These are phyloP conservation scores for Xanthia icteritia DNA, from an alignment of 2,888 invertebrate genomes.

Conservation along the genomic window DNA sequence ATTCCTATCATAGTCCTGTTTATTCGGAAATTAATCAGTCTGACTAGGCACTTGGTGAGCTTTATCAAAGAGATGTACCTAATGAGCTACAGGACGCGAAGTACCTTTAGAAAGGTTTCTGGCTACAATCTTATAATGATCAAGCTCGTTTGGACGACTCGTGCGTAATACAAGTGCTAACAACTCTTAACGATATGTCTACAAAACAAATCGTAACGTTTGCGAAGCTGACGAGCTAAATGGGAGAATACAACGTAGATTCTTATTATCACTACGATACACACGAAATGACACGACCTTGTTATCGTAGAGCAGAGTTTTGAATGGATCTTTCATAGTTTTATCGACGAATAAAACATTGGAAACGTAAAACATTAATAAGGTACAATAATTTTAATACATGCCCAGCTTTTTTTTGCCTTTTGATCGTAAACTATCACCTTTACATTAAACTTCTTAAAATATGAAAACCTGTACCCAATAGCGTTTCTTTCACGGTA, in stretches of 20 bases:
- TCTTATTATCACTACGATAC: not conserved
- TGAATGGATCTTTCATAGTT: not conserved
- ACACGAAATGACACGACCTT: not conserved
- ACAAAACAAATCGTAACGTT: not conserved
- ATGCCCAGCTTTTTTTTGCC: too few species aligned
- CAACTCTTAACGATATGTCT: not conserved
- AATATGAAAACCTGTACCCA: not conserved
- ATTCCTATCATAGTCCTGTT: constrained; percentile 24
- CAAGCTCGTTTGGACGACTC: not conserved
- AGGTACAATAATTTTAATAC: too few species aligned
- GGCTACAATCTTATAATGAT: constrained; percentile 7
- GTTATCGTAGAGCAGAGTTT: not conserved
- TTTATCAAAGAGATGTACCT: constrained; percentile 21
- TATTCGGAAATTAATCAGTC: constrained; percentile 12
- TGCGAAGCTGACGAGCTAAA: not conserved
- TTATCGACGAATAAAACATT: not conserved
- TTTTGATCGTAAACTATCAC: too few species aligned
- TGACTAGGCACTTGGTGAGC: not conserved
- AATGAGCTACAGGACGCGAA: not conserved
- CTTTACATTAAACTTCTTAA: not conserved
- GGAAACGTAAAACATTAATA: not conserved
- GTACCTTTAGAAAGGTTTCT: not conserved
- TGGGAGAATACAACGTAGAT: not conserved
- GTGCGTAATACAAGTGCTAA: not conserved
- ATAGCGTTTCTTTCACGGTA: not conserved